Base-by-base conservation (phyloP, 2,113 vertebrate genomes). In the Nibea coibor region DNA sequence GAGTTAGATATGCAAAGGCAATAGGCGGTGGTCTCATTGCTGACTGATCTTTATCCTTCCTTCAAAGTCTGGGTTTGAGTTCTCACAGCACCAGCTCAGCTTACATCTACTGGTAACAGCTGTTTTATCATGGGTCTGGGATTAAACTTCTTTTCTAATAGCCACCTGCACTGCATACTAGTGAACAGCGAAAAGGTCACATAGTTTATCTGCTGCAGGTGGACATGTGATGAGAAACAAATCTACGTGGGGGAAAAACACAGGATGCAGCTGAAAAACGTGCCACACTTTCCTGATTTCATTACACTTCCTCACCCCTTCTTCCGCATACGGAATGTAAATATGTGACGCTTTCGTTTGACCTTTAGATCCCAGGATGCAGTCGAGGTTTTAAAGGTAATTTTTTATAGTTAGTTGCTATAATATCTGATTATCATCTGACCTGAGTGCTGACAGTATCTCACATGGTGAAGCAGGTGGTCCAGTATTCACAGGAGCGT, bases 1-100 rank as follows among this genome's bases (percentile, higher is more conserved):
- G 81, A 56, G 76, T 66, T 43, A 82, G 78, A 89, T 88, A 88
- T 87, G 85, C 84, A 82, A 78, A 87, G 84, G 86, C 63, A 62
- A 82, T 35, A 78, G 70, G 66, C 70, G 42, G 69, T 28, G 43
- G 84, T 83, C 84, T 80, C 79, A 51, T 47, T 65, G 56, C 84
- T 67, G 79, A 72, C 81, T 75, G 90, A 90, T 90, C 57, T 78
- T 85, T 90, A 85, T 82, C 80, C 71, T n/a, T 26, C 35, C 61
- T 63, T 72, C 68, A 76, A 76, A 88, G 89, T 63, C 51, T 10
- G 31, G 61, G 81, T 64, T 67, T 50, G 17, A 78, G 31, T 61
- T 72, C 68, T 76, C 66, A 24, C 54, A 39, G 64, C 53, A 19
- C 28, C 35, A 39, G 59, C 84, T 87, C 64, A 43, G 72, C 75